A percentile compares a stretch with the other conserved stretches of the same genome.
Conservation (phyloP, 2,888 invertebrate species). For the Sarcophaga rosellei region DNA sequence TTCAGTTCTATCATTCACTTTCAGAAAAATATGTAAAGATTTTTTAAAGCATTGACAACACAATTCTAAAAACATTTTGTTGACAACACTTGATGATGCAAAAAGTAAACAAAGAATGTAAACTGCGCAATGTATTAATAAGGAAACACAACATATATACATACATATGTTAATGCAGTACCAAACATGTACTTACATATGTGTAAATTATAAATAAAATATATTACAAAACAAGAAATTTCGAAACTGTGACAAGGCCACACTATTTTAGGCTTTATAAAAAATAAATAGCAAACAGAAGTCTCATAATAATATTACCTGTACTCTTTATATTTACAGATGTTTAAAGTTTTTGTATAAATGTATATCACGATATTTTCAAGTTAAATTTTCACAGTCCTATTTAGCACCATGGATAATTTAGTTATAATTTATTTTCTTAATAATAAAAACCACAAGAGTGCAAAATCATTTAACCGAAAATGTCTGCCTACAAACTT, state of each 20-base stretch:
- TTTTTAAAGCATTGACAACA: too few relatives aligned
- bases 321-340: too few relatives aligned
- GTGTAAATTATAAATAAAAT: background rate
- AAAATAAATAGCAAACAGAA: too few relatives aligned
- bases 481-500: conserved; percentile 59
- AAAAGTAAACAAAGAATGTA: conserved; percentile 9
- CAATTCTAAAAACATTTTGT: too few relatives aligned
- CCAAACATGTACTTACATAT: background rate
- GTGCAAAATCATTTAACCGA: background rate
- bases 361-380: too few relatives aligned
- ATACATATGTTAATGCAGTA: background rate
- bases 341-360: too few relatives aligned
- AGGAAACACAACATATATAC: conserved; percentile 4
- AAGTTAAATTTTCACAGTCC: background rate
- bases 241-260: conserved; percentile 67
- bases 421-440: conserved; percentile 51
- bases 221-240: conserved; percentile 30
- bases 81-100: background rate
- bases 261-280: conserved; percentile 2
- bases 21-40: too few relatives aligned
- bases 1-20: too few relatives aligned
- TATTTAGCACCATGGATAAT: conserved; percentile 35
- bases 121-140: conserved; percentile 31
- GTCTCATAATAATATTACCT: too few relatives aligned
- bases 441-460: conserved; percentile 36